Percentiles rank a stretch among this genome's conserved stretches.
These are phyloP conservation scores for Orthonychiurus folsomi DNA, from an alignment of 2,888 invertebrate genomes.

Conservation along the genomic window DNA sequence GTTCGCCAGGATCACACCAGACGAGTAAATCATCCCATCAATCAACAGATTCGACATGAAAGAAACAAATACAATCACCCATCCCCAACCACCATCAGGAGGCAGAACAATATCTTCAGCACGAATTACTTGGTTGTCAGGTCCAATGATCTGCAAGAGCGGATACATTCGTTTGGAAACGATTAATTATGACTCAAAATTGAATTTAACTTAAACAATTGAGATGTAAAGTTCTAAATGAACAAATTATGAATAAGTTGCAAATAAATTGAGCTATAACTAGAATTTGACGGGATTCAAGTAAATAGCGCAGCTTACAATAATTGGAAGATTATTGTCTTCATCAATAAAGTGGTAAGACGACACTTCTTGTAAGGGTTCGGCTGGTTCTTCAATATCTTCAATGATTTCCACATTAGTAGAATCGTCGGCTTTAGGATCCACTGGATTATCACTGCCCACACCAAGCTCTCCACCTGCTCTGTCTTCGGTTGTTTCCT, in stretches of 20 bases:
- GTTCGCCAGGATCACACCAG: constrained; percentile 56
- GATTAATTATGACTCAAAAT: background rate
- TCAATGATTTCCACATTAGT: too few species aligned
- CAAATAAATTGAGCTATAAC: too few species aligned
- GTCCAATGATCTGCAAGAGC: constrained; percentile 31
- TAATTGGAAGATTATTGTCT: constrained; percentile 26
- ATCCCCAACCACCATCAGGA: constrained; percentile 93
- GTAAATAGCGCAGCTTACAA: constrained; percentile 29
- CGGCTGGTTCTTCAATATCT: too few species aligned
- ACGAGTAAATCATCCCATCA: constrained; percentile 89
- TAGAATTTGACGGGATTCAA: too few species aligned
- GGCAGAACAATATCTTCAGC: constrained; percentile 49
- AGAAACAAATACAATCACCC: constrained; percentile 81
- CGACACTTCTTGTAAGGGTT: constrained; percentile 32
- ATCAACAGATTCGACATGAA: constrained; percentile 88
- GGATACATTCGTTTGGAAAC: background rate
- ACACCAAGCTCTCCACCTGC: too few species aligned
- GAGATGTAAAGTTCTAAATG: background rate
- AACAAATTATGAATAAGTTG: too few species aligned
- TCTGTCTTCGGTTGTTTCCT: too few species aligned
- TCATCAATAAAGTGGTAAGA: constrained; percentile 38
- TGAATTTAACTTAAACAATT: background rate
- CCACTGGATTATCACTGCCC: too few species aligned
- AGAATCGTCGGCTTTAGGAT: too few species aligned
- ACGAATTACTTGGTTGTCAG: constrained; percentile 33